These are phyloP conservation scores for Cirrhinus mrigala DNA, from an alignment of 2,797 vertebrate species.

Conservation along the genomic window DNA sequence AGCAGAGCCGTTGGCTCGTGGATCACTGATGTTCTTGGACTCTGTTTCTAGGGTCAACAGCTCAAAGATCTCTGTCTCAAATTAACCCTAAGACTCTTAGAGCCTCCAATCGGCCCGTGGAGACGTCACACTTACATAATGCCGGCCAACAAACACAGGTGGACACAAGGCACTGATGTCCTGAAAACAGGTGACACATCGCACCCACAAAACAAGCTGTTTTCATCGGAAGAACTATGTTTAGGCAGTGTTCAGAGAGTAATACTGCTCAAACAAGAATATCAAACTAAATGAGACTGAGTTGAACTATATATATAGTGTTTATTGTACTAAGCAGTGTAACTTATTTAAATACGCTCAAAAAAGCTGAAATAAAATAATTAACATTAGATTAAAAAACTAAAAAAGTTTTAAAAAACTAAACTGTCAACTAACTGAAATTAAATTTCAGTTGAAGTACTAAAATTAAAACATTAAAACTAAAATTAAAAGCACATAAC, in stretches of 20 bases:
- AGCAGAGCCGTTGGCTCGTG: constrained; percentile 19
- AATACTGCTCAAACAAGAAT: not conserved
- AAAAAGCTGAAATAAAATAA: too few relatives aligned
- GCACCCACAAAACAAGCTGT: not conserved
- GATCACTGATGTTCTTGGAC: constrained; percentile 60
- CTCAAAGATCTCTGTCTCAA: constrained; percentile 69
- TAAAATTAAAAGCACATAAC: not conserved
- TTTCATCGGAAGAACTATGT: not conserved
- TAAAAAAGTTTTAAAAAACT: too few relatives aligned
- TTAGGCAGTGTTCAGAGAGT: not conserved
- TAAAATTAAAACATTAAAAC: too few relatives aligned
- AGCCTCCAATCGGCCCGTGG: constrained; percentile 60
- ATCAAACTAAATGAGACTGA: not conserved
- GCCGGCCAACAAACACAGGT: constrained; percentile 50
- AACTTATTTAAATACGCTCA: too few relatives aligned
- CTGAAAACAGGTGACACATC: constrained; percentile 31
- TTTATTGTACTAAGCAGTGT: too few relatives aligned
- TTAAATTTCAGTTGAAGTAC: not conserved
- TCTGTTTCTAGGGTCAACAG: constrained; percentile 69
- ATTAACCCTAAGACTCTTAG: constrained; percentile 79
- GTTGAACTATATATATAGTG: not conserved
- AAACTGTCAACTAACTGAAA: too few relatives aligned
- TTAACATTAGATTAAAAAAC: too few relatives aligned
- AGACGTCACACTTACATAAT: constrained; percentile 69
- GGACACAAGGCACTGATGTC: constrained; percentile 22